A percentile compares a stretch with the other conserved stretches of the same genome.
These are phyloP conservation scores for Gasteruption jaculator DNA, from an alignment of 2,888 invertebrate species.

Conservation along the genomic window DNA sequence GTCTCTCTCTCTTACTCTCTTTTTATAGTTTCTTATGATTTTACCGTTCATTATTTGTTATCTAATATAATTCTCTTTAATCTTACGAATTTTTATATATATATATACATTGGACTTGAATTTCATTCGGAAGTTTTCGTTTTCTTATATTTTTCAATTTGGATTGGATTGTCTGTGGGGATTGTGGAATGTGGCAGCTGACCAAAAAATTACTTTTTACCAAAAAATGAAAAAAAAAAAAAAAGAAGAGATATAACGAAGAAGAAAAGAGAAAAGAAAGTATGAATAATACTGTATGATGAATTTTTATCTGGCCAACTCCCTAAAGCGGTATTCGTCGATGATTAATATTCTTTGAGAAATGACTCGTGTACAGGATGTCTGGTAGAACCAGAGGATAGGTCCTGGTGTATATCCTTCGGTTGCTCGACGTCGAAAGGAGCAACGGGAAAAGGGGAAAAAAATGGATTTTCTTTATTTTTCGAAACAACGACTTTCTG, in stretches of 20 bases:
- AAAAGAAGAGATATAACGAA: slow-evolving; percentile 10
- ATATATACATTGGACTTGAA: slow-evolving; percentile 33
- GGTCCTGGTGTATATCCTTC: no score
- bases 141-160: slow-evolving; percentile 24
- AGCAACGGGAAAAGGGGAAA: no score
- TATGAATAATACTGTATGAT: slow-evolving; percentile 28
- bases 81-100: slow-evolving; percentile 27
- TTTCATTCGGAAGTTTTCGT: slow-evolving; percentile 11
- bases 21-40: slow-evolving; percentile 9
- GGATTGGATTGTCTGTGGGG: slow-evolving; percentile 51
- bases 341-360: slow-evolving; percentile 22
- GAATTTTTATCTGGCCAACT: slow-evolving; percentile 49
- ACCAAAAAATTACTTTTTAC: slow-evolving; percentile 9
- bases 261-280: slow-evolving; percentile 23
- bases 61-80: slow-evolving; percentile 24
- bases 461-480: no score
- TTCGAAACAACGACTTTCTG: no score
- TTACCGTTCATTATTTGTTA: slow-evolving; percentile 10
- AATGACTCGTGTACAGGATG: slow-evolving; percentile 37
- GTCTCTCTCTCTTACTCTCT: no score
- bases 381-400: slow-evolving; percentile 35
- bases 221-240: slow-evolving; percentile 25
- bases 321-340: slow-evolving; percentile 50
- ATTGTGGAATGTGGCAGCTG: slow-evolving; percentile 46
- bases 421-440: no score